A percentile compares a stretch with the other conserved stretches of the same genome.
These are phyloP conservation scores for Cecropterus lyciades DNA, from an alignment of 1,140 invertebrate species.

Conservation along the genomic window DNA sequence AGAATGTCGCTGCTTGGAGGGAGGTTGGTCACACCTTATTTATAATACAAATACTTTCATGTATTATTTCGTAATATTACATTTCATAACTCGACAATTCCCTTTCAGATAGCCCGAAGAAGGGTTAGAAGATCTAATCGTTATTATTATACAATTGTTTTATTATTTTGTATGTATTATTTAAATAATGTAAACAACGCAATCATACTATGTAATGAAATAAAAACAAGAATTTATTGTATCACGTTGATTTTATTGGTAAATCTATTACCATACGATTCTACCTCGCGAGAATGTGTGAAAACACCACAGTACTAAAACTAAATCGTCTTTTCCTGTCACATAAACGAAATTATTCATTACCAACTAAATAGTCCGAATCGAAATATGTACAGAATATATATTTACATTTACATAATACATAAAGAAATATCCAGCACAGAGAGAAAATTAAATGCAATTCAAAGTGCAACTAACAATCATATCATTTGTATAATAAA, in stretches of 20 bases:
- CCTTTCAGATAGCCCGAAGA: slow-evolving; percentile 34
- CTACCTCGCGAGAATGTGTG: slow-evolving; percentile 43
- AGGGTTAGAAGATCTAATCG: slow-evolving; percentile 16
- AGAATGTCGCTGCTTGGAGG: slow-evolving; percentile 66
- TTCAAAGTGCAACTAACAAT: not conserved
- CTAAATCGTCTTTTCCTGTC: slow-evolving; percentile 46
- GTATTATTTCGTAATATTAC: not conserved
- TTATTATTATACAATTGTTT: slow-evolving; percentile 4
- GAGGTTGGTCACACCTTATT: slow-evolving; percentile 38
- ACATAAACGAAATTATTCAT: slow-evolving; percentile 20
- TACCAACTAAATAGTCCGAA: slow-evolving; percentile 3
- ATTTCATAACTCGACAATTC: not conserved
- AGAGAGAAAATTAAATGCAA: slow-evolving; percentile 15
- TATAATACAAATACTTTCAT: not conserved
- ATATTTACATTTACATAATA: slow-evolving; percentile 27
- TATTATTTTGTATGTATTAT: slow-evolving; percentile 7
- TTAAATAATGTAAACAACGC: slow-evolving; percentile 1
- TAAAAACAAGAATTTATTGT: slow-evolving; percentile 34
- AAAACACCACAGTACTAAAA: slow-evolving; percentile 38
- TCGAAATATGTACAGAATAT: slow-evolving; percentile 26
- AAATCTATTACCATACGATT: slow-evolving; percentile 61
- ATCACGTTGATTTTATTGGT: slow-evolving; percentile 58
- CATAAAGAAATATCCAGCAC: not conserved
- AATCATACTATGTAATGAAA: slow-evolving; percentile 6
- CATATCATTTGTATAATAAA: not conserved